These are phyloP conservation scores for Eurypyga helias DNA, from an alignment of 2,113 vertebrate species.

Conservation along the genomic window DNA sequence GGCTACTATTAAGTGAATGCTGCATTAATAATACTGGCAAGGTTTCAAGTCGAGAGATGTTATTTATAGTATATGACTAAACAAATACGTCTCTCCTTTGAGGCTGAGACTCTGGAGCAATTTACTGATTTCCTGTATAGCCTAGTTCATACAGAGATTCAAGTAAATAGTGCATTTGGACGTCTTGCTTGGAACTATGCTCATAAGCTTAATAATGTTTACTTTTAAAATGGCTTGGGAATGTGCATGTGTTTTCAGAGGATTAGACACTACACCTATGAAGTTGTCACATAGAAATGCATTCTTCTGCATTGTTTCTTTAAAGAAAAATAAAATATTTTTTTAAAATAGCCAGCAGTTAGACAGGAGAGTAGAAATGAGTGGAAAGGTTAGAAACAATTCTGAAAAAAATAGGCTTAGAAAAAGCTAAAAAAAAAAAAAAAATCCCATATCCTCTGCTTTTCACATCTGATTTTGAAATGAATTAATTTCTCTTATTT, in stretches of 20 bases:
- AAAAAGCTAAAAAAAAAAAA: not conserved
- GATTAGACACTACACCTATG: not conserved
- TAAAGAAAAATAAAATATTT: not conserved
- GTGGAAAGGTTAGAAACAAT: not conserved
- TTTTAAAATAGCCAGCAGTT: not conserved
- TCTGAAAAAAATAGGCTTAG: not conserved
- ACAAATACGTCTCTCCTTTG: slow-evolving; percentile 38
- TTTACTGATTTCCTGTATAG: slow-evolving; percentile 65
- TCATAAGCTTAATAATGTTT: not conserved
- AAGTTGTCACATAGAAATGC: not conserved
- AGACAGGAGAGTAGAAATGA: not conserved
- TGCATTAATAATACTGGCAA: slow-evolving; percentile 41
- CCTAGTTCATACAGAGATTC: slow-evolving; percentile 20
- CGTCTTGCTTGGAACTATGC: not conserved
- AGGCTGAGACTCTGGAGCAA: slow-evolving; percentile 53
- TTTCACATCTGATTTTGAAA: not conserved
- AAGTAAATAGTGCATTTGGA: slow-evolving; percentile 15
- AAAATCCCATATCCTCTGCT: not conserved
- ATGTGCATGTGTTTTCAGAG: not conserved
- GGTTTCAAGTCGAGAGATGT: slow-evolving; percentile 33
- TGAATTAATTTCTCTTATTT: not conserved
- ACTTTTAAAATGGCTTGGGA: not conserved
- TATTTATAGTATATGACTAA: slow-evolving; percentile 69
- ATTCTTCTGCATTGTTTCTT: not conserved
- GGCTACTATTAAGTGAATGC: not conserved